Percentiles rank a stretch among this genome's conserved stretches.
Conservation (phyloP, 1,140 invertebrate genomes). For the Augochlora pura region DNA sequence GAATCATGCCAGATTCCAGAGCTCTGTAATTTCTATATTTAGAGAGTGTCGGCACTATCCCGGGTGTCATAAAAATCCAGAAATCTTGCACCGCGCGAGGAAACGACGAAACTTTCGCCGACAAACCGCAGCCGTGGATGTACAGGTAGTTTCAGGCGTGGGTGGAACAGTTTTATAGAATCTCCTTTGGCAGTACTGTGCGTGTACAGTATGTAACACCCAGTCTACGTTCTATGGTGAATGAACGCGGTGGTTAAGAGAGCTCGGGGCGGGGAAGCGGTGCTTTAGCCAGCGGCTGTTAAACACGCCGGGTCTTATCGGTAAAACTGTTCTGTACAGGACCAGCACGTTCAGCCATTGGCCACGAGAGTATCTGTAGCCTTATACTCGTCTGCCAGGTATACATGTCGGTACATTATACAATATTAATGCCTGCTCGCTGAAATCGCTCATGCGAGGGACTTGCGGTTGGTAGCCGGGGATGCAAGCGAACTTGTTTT, state of each 20-base stretch:
- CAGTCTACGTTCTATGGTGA: conserved; percentile 60
- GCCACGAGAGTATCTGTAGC: conserved; percentile 64
- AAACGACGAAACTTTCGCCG: neutral
- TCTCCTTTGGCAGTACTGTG: conserved; percentile 53
- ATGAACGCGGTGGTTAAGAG: conserved; percentile 57
- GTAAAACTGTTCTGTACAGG: conserved; percentile 75
- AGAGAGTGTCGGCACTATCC: no score
- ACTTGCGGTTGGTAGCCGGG: neutral
- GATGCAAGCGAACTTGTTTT: neutral
- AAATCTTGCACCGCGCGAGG: neutral
- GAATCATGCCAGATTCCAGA: no score
- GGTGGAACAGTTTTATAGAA: conserved; percentile 48
- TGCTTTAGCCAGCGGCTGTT: conserved; percentile 76
- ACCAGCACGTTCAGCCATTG: conserved; percentile 71
- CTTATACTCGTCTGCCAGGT: conserved; percentile 64
- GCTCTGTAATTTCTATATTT: no score
- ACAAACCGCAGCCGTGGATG: neutral
- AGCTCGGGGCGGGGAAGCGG: conserved; percentile 49
- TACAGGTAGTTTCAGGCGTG: conserved; percentile 5
- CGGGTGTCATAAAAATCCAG: neutral
- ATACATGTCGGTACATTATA: conserved; percentile 64
- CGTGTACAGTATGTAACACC: conserved; percentile 59
- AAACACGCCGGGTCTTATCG: conserved; percentile 76
- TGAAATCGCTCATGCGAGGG: conserved; percentile 57
- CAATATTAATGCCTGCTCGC: conserved; percentile 57